Percentiles rank a stretch among this genome's conserved stretches.
These are phyloP conservation scores for Sebastes vulpes DNA, from an alignment of 2,797 vertebrate genomes.

Conservation along the genomic window DNA sequence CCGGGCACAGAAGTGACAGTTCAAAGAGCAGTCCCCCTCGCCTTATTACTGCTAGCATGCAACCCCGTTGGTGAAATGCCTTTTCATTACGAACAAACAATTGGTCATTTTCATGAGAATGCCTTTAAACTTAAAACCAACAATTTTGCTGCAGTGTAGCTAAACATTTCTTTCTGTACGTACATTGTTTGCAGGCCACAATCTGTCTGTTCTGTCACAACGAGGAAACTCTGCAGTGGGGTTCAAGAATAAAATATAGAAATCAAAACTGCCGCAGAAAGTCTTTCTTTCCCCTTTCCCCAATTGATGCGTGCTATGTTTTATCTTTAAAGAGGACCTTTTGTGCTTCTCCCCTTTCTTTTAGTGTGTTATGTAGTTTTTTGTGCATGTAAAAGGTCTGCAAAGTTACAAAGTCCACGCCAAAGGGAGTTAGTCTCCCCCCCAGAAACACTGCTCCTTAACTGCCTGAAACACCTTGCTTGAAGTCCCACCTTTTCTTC, in stretches of 20 bases:
- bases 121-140: constrained; percentile 60
- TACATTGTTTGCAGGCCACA: constrained; percentile 29
- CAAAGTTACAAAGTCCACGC: too few species aligned
- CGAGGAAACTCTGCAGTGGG: constrained; percentile 34
- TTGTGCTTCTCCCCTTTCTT: too few species aligned
- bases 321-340: not conserved
- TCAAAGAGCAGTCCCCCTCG: constrained; percentile 65
- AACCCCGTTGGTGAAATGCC: constrained; percentile 46
- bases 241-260: constrained; percentile 13
- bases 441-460: not conserved
- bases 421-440: too few species aligned
- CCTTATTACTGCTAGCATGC: constrained; percentile 59
- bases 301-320: not conserved
- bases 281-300: not conserved
- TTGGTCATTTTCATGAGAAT: constrained; percentile 63
- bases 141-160: constrained; percentile 24
- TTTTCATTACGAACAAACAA: constrained; percentile 67
- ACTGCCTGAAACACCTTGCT: accelerated
- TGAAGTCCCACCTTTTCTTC: not conserved
- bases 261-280: not conserved
- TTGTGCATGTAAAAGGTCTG: too few species aligned
- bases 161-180: constrained; percentile 29
- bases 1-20: constrained; percentile 66
- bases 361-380: too few species aligned
- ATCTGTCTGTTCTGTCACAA: constrained; percentile 37